phyloP scores from a whole-genome alignment of 2,113 vertebrate species.

The Gnathonemus echidnorhynchus region DNA sequence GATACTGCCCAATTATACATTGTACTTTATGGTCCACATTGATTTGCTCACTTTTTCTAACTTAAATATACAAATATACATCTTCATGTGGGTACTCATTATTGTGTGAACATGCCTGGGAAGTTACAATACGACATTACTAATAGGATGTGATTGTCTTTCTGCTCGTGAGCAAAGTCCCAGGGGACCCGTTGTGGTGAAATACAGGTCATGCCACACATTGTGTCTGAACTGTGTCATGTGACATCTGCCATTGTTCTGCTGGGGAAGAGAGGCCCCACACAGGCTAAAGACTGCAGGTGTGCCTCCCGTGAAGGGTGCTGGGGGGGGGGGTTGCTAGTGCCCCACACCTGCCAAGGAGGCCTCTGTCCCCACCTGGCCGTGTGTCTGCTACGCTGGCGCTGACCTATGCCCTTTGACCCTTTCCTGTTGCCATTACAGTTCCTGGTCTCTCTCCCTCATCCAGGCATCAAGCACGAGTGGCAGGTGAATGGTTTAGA shows the following conservation, averaged over 20 bases:
- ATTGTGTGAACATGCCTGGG: neutral
- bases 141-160: neutral
- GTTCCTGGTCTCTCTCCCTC: conserved; percentile 26
- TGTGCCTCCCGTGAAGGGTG: neutral
- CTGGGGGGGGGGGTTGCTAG: neutral
- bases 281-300: neutral
- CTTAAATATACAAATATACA: neutral
- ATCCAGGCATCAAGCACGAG: conserved; percentile 86
- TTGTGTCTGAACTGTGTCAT: neutral
- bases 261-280: neutral
- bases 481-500: conserved; percentile 93
- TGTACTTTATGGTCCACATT: neutral
- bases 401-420: neutral
- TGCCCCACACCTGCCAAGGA: neutral
- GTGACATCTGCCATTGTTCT: neutral
- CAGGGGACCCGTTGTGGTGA: neutral
- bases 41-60: neutral
- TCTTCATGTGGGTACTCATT: neutral
- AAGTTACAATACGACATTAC: neutral
- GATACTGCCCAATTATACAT: neutral
- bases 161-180: neutral
- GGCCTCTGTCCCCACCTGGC: neutral
- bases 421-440: neutral
- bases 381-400: neutral
- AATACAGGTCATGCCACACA: neutral